Evolutionary conservation across 2,113 vertebrate genomes (phyloP), one percentile per base, ranked within the genome.

Genomic region (Steatornis caripensis): DNA sequence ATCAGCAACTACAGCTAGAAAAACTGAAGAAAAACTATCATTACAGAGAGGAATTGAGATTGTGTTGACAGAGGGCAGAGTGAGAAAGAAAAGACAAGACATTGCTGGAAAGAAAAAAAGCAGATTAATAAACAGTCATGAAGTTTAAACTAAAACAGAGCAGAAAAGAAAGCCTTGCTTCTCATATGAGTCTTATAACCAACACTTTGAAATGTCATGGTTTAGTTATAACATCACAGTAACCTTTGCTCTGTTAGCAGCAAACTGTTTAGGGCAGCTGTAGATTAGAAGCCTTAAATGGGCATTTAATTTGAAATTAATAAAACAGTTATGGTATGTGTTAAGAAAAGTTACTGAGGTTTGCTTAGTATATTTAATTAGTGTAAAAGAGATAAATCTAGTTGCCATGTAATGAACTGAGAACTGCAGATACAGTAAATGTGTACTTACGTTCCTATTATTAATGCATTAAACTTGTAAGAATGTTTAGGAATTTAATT

Each of bases 401-500:
- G 76, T 98, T 98, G 97, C 97, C 97, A 95, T 98, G 96, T 98
- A 98, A 98, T 98, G 98, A 98, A 98, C 98, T 98, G 97, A 98
- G 97, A 98, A 98, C 93, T 98, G 98, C 97, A 98, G 98, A 98
- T 98, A 98, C 96, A 98, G 98, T 98, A 98, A 98, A 98, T 98
- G 98, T 98, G 98, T 98, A 98, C 98, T 98, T 98, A 98, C 95
- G 15, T 97, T 98, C 98, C 96, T 98, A 97, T 98, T 98, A 98
- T 98, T 98, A 98, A 98, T 98, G 98, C 98, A 98, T 98, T 98
- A 98, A 98, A 98, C 97, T 98, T 98, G 97, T 98, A 98, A 98
- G 98, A 98, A 98, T 98, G 98, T 98, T 98, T 98, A 98, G 98
- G 95, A 98, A 98, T 98, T 98, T 98, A 98, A 98, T 98, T 98